Evolutionary conservation across 2,113 vertebrate species (phyloP), one percentile per base, ranked within the genome.

Genomic region (Rhegmatorhina hoffmannsi): DNA sequence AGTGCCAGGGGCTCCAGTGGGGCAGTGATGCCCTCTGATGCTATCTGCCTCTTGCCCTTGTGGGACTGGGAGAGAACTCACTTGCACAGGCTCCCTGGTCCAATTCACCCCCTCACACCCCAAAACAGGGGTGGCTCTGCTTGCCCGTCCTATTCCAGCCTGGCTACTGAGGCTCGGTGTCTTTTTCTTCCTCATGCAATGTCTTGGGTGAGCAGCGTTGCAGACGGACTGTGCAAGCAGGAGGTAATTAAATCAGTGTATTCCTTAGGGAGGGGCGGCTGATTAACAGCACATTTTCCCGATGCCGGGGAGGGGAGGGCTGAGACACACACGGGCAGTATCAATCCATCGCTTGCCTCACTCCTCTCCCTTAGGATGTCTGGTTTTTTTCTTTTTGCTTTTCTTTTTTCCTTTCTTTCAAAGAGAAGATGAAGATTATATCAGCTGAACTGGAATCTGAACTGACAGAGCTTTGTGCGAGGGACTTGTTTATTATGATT

Each of bases 401-500:
- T 81, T 33, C 5, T 60, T 76, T 72, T 80, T 58, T 17, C 25
- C n/a, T 86, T 89, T 76, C 78, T 91, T 96, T 97, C 87, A 90
- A 97, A 96, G 91, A 49, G 43, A 89, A 93, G 77, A 96, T 89
- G 94, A 92, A 96, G 94, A 97, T 97, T 93, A 4, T 96, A 97
- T 96, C 94, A 95, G 66, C 68, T 4, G 31, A 91, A 89, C 52
- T 95, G 85, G 90, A 97, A 94, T 89, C 62, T 85, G 90, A 92
- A 92, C 92, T 95, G 95, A 96, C 90, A 73, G 89, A 80, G 90
- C 83, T 88, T 96, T 96, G 85, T 95, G 63, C 0, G 3, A 83
- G 60, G 83, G 81, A 85, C 70, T 91, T 96, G 95, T 97, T 97
- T 97, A 96, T 97, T 97, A 91, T 97, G 90, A 66, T 96, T 97